Base-by-base conservation (phyloP, 2,888 invertebrate species). In the Caenorhabditis uteleia region DNA sequence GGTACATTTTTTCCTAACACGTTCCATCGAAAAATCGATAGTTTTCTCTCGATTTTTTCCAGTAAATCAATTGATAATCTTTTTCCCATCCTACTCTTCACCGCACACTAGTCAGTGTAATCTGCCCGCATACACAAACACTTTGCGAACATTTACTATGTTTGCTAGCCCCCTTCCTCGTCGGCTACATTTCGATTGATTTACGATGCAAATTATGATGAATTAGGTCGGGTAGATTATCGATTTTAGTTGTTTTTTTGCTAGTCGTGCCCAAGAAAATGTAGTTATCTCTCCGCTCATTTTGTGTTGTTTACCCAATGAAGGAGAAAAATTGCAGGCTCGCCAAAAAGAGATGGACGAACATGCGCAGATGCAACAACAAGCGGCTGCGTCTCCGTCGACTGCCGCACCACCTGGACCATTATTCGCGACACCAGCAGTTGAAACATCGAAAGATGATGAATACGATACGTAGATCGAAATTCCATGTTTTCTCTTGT, bases 1-100 rank as follows among this genome's bases (percentile, higher is more conserved):
- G 85, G 88, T 85, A 53, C 49, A n/a, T n/a, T 23, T 21, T 23
- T 10, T 21, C 20, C 18, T 21, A n/a, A 27, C 14, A n/a, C 14
- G 12, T 12, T 29, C 31, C n/a, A n/a, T n/a, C n/a, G n/a, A n/a
- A n/a, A n/a, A 29, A 29, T 10, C 31, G 31, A 29, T 7, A 29
- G 7, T 29, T 29, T 29, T 10, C 14, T 10, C 8, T 10, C 31
- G 31, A 7, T 7, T 29, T 29, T 29, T 10, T 29, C 14, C 14
- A 8, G 31, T 29, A 29, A 29, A 29, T 7, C 31, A 7, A 29
- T 7, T n/a, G n/a, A n/a, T n/a, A n/a, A n/a, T n/a, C n/a, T n/a
- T n/a, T n/a, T n/a, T n/a, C n/a, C n/a, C n/a, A n/a, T n/a, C n/a
- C n/a, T n/a, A n/a, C n/a, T n/a, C n/a, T n/a, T n/a, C n/a, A n/a